Conservation (phyloP, 2,113 vertebrate species). For the Maccullochella peelii region DNA sequence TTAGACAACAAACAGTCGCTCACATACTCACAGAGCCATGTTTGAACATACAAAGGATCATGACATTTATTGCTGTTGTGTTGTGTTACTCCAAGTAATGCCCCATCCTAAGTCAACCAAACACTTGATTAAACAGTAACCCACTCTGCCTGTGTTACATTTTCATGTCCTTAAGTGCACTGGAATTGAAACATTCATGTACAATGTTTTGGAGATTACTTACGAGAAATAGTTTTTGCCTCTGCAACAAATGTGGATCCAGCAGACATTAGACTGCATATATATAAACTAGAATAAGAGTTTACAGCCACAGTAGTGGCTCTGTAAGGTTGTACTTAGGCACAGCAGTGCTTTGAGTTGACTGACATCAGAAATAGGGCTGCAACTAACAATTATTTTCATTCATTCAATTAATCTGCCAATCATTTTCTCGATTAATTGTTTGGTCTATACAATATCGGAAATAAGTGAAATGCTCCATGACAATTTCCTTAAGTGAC, state of each 20-base stretch:
- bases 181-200: not conserved
- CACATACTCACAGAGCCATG: slow-evolving; percentile 23
- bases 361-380: not conserved
- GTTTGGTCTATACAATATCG: not conserved
- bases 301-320: not conserved
- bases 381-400: not conserved
- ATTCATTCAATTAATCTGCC: not conserved
- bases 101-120: slow-evolving; percentile 17
- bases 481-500: not conserved
- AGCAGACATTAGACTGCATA: not conserved
- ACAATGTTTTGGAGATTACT: not conserved
- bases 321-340: not conserved
- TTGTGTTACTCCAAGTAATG: slow-evolving; percentile 17
- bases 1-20: slow-evolving; percentile 47
- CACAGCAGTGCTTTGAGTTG: not conserved
- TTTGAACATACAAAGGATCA: slow-evolving; percentile 15
- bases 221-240: not conserved
- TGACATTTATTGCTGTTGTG: slow-evolving; percentile 16
- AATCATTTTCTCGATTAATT: not conserved
- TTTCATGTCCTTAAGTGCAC: not conserved
- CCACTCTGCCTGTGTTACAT: not conserved
- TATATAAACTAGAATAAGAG: not conserved
- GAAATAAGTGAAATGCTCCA: not conserved
- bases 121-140: not conserved
- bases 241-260: not conserved